Base-by-base conservation (phyloP, 2,888 invertebrate species). In the Drosophila kuntzei region DNA sequence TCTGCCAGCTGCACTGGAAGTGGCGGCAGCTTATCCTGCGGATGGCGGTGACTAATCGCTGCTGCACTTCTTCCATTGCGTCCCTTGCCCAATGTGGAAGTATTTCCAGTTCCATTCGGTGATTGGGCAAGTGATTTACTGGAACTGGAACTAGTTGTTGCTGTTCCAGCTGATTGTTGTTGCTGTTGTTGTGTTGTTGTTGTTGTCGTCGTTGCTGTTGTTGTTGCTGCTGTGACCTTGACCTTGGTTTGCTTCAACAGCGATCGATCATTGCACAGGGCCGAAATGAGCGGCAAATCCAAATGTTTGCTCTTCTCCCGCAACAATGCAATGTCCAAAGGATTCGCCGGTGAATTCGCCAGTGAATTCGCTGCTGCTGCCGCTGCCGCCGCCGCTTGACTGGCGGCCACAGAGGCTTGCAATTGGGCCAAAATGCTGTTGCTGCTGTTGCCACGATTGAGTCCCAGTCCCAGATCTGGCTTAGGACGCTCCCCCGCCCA, bases 211-310 rank as follows among this genome's bases (percentile, higher is more conserved):
- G 49, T 46, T 0, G 27, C 79, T 54, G 82, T 79, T 85, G 82
- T 49, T 87, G 70, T 67, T 80, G 55, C 36, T 79, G 71, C 67
- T 80, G 47, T 72, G 75, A 96, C 96, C 90, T 96, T 96, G 20
- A 97, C 96, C 92, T 97, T 97, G 53, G 97, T 97, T 93, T 97
- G 97, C 92, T 97, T 97, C 65, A 97, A 93, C 88, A 98, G 94
- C 66, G 97, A 96, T 64, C 96, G 95, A 92, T 98, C 98, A 91
- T 98, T 98, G 93, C 98, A 98, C 80, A 98, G 94, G 12, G 98
- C 98, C 66, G 97, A 96, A 90, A 98, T 98, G 69, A 98, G 93
- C 18, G 98, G 98, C 92, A 98, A 93, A 93, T 98, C 97, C 89
- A 98, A 94, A 91, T 97, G 96, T 91, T 96, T 96, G 93, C 97